Evolutionary conservation across 2,888 invertebrate genomes (phyloP).

Genomic region (Heliothis peltigera): DNA sequence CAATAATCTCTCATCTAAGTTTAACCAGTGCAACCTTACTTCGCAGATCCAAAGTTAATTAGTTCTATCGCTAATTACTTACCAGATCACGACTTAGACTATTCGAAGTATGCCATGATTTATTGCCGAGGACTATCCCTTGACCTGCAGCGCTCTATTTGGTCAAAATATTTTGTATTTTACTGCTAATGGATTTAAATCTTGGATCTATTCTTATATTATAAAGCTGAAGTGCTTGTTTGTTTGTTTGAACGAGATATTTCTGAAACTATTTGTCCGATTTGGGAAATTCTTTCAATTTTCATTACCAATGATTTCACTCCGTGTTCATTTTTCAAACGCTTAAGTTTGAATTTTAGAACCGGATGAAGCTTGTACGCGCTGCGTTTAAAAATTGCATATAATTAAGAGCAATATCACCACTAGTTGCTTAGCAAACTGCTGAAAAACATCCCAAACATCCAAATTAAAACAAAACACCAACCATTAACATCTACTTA

Average conservation of each 20-base stretch:
- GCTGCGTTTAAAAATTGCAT: too few relatives aligned
- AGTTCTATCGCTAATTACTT: conserved; percentile 86
- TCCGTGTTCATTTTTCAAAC: too few relatives aligned
- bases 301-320: too few relatives aligned
- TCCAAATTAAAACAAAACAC: neutral
- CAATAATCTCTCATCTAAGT: conserved; percentile 35
- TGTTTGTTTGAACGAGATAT: too few relatives aligned
- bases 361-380: too few relatives aligned
- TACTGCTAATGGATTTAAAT: conserved; percentile 49
- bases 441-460: neutral
- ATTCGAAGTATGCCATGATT: conserved; percentile 77
- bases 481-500: conserved; percentile 32
- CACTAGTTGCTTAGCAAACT: neutral
- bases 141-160: conserved; percentile 59
- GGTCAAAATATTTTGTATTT: conserved; percentile 55
- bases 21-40: conserved; percentile 57
- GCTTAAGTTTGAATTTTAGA: too few relatives aligned
- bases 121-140: conserved; percentile 61
- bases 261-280: too few relatives aligned
- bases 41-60: conserved; percentile 74
- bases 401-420: too few relatives aligned
- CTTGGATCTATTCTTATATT: conserved; percentile 22
- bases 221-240: too few relatives aligned
- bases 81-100: conserved; percentile 78
- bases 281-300: too few relatives aligned